Evolutionary conservation across 2,113 vertebrate genomes (phyloP), one percentile per base, ranked within the genome.

Genomic region (Apeltes quadracus): DNA sequence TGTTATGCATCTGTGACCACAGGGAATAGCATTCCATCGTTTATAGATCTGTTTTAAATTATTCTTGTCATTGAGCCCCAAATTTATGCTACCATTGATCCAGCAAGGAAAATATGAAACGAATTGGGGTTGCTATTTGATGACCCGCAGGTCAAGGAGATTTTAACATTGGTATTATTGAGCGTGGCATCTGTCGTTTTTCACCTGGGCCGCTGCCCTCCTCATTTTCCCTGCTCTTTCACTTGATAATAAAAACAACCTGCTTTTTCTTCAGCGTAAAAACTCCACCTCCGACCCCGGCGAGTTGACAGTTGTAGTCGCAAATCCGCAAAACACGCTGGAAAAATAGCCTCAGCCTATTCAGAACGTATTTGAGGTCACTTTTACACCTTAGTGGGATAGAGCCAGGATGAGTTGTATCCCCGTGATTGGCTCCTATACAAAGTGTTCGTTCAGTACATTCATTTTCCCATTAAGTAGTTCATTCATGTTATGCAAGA

Each of bases 41-140:
- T 95, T 97, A 97, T 96, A 95, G 96, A 98, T 98, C 95, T 96
- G 94, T 94, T 97, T 95, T 96, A 97, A 99, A 97, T 97, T 97
- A 98, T 96, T 96, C 95, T 97, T 98, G 96, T 97, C 96, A 96
- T 96, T 97, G 96, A 96, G 93, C 94, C 94, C 93, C 92, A 95
- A 97, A 97, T 98, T 97, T 97, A 98, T 97, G 95, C 95, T 88
- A 84, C 93, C 95, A 98, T 98, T 98, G 97, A 98, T 98, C 96
- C 94, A 87, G 94, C 94, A 94, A 95, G 95, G 95, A 98, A 98
- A 99, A 97, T 97, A 97, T 97, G 95, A 97, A 97, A 96, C 95
- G 94, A 95, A 96, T 97, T 94, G 94, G 94, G 95, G 95, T 96
- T 96, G 96, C 95, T 96, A 95, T 96, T 95, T 90, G 85, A 91